Evolutionary conservation across 2,113 vertebrate genomes (phyloP), one percentile per base, ranked within the genome.

Genomic region (Loxodonta africana): DNA sequence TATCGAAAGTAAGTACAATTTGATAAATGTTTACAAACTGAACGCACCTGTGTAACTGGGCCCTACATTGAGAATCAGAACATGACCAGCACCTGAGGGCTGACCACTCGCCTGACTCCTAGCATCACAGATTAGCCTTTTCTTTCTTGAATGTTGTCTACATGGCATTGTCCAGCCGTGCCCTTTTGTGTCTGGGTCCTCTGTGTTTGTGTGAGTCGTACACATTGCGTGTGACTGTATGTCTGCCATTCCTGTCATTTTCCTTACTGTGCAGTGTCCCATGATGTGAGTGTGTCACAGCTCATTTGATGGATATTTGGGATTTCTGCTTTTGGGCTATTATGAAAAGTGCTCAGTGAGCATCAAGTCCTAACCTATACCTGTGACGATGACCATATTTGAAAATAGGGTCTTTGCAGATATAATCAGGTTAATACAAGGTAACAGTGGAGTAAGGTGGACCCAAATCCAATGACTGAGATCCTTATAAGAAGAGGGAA

Each of bases 281-380:
- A 1, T 26, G 82, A 37, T 21, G 51, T 41, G 20, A 28, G 44
- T 6, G 4, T 1, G 0, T 53, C 6, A 11, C 2, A 6, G n/a
- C 28, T 69, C 62, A 6, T 20, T 30, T 4, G 23, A 12, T 12
- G 46, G 23, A 20, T 8, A 67, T 67, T 41, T 21, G 44, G 8
- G 85, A 15, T 77, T 83, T 53, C 41, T n/a, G 33, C 25, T 90
- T 67, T 62, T 30, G 48, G 28, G 63, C 33, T 9, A 1, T 12
- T 37, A 17, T 12, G 8, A 84, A 74, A 37, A 80, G 25, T 48
- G 60, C n/a, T 60, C 20, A 21, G 15, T 73, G 69, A 73, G 15
- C 30, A 71, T 14, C 67, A 71, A 71, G 67, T 71, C 67, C 67
- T n/a, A 71, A 33, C 67, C 67, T 69, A 25, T 71, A 17, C 69